A percentile compares a stretch with the other conserved stretches of the same genome.
phyloP scores from a whole-genome alignment of 2,113 vertebrate species.

The Datnioides undecimradiatus region DNA sequence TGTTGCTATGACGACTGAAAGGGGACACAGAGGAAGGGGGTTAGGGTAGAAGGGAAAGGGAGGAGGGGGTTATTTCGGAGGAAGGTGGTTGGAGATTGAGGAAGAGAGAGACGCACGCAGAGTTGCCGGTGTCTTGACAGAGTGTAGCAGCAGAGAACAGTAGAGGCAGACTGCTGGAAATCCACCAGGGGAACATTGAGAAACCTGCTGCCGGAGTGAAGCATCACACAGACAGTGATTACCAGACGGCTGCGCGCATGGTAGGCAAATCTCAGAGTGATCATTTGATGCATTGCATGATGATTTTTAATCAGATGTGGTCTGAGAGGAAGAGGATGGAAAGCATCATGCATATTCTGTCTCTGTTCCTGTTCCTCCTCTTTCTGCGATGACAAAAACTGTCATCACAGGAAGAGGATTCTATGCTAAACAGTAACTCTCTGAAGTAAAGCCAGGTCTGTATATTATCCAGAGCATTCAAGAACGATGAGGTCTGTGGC shows the following conservation, averaged over 20 bases:
- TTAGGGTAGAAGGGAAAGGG: constrained; percentile 40
- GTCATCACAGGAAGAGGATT: constrained; percentile 12
- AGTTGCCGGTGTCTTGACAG: constrained; percentile 78
- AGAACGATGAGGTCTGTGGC: not conserved
- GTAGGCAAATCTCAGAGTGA: constrained; percentile 52
- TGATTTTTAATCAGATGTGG: constrained; percentile 1
- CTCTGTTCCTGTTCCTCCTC: constrained; percentile 40
- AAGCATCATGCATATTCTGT: constrained; percentile 40
- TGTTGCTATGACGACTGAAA: constrained; percentile 94
- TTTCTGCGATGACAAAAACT: not conserved
- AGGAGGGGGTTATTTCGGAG: constrained; percentile 51
- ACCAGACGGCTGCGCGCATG: constrained; percentile 60
- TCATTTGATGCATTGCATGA: constrained; percentile 7
- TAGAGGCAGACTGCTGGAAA: constrained; percentile 52
- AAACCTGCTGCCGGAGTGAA: constrained; percentile 55
- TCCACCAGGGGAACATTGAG: constrained; percentile 50
- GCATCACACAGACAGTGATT: constrained; percentile 40
- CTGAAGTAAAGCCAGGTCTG: not conserved
- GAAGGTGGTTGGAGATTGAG: constrained; percentile 52
- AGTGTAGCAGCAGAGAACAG: constrained; percentile 48
- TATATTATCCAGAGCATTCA: not conserved
- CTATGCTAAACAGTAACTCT: not conserved
- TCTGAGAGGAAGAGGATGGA: constrained; percentile 24
- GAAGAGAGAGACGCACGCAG: constrained; percentile 50
- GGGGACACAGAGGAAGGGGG: constrained; percentile 82